Conservation (phyloP, 2,888 invertebrate genomes). For the Gortyna flavago region DNA sequence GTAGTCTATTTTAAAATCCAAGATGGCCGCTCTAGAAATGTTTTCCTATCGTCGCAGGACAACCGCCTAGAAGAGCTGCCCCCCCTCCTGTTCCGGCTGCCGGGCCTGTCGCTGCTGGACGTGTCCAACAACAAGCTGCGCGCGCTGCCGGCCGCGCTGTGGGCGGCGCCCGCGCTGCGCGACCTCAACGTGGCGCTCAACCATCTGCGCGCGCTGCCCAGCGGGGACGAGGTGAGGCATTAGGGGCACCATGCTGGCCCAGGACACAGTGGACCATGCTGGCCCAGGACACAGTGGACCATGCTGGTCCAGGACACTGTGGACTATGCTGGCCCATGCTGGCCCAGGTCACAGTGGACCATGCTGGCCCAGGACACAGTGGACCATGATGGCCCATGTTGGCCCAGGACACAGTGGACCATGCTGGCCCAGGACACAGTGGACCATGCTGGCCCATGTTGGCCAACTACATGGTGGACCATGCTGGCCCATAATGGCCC, state of each 20-base stretch:
- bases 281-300: not conserved
- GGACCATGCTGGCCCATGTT: not conserved
- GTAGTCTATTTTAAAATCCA: not conserved
- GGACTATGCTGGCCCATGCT: too few species aligned
- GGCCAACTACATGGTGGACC: not conserved
- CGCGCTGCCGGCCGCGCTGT: conserved; percentile 94
- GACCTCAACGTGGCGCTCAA: conserved; percentile 98
- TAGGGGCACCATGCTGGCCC: not conserved
- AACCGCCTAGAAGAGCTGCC: conserved; percentile 96
- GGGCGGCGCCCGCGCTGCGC: conserved; percentile 95
- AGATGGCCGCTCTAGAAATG: not conserved
- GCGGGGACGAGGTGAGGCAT: conserved; percentile 45
- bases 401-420: not conserved
- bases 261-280: not conserved
- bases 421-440: not conserved
- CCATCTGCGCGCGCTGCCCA: conserved; percentile 93
- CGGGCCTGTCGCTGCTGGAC: conserved; percentile 94
- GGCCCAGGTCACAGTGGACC: not conserved
- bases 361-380: not conserved
- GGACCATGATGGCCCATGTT: not conserved
- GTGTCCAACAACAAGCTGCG: conserved; percentile 98
- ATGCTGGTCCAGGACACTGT: not conserved
- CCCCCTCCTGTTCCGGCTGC: conserved; percentile 94
- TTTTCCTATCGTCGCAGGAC: conserved; percentile 89
- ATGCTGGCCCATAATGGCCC: not conserved